These are phyloP conservation scores for Pardalotus punctatus DNA, from an alignment of 2,113 vertebrate genomes.

Conservation along the genomic window DNA sequence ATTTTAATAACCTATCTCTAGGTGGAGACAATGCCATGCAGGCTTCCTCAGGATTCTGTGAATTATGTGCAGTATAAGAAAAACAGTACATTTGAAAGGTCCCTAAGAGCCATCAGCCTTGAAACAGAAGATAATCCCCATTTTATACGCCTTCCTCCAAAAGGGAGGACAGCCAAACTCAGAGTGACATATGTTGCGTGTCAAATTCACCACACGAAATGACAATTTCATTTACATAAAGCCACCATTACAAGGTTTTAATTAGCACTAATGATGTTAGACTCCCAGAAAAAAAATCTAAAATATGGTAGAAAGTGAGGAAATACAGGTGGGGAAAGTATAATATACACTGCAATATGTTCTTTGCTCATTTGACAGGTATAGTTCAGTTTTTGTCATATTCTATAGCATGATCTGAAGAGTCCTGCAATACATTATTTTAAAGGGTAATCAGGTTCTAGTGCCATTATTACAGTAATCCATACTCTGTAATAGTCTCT, in stretches of 20 bases:
- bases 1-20: neutral
- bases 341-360: neutral
- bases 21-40: neutral
- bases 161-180: neutral
- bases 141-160: neutral
- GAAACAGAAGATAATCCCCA: neutral
- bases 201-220: neutral
- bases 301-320: neutral
- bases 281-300: neutral
- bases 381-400: neutral
- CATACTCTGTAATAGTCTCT: neutral
- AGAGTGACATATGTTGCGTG: neutral
- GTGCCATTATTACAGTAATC: neutral
- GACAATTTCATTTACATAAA: constrained; percentile 27
- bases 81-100: neutral
- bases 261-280: constrained; percentile 1
- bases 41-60: neutral
- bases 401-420: neutral
- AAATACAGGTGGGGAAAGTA: neutral
- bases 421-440: neutral
- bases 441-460: neutral
- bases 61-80: neutral
- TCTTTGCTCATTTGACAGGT: neutral
- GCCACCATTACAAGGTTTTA: neutral
- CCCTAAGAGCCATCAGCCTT: neutral